Percentiles rank a stretch among this genome's conserved stretches.
Evolutionary conservation across 2,113 vertebrate genomes (phyloP).

Genomic region (Phoenicopterus ruber): DNA sequence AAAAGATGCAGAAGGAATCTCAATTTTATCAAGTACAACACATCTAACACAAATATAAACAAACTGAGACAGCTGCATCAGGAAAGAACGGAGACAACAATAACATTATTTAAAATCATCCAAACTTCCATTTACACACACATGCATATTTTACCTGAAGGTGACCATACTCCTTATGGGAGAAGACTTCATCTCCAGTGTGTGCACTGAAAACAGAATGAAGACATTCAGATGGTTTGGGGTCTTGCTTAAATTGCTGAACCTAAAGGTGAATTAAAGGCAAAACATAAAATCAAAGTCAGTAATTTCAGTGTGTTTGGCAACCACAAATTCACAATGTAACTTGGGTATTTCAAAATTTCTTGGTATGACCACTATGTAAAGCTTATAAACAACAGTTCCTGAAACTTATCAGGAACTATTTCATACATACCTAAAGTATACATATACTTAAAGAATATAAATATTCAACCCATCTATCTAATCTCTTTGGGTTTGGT

Average conservation of each 20-base stretch:
- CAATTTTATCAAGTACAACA: neutral
- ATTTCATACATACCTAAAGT: neutral
- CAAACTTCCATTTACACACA: neutral
- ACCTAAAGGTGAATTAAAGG: slow-evolving; percentile 74
- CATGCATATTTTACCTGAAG: slow-evolving; percentile 83
- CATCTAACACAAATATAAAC: neutral
- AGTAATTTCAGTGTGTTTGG: neutral
- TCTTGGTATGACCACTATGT: neutral
- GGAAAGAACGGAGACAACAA: neutral
- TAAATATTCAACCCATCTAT: neutral
- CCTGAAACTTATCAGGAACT: neutral
- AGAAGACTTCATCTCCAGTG: slow-evolving; percentile 88
- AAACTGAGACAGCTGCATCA: neutral
- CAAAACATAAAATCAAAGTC: neutral
- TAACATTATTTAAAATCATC: neutral
- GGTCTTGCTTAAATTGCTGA: slow-evolving; percentile 94
- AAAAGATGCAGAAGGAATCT: neutral
- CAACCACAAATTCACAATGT: neutral
- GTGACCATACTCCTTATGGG: slow-evolving; percentile 84
- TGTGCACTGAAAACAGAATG: slow-evolving; percentile 89
- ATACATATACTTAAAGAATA: neutral
- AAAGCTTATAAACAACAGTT: neutral
- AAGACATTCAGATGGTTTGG: slow-evolving; percentile 88
- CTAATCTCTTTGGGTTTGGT: neutral
- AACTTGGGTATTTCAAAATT: neutral